phyloP scores from a whole-genome alignment of 2,113 vertebrate genomes.

The Phoxinus phoxinus region DNA sequence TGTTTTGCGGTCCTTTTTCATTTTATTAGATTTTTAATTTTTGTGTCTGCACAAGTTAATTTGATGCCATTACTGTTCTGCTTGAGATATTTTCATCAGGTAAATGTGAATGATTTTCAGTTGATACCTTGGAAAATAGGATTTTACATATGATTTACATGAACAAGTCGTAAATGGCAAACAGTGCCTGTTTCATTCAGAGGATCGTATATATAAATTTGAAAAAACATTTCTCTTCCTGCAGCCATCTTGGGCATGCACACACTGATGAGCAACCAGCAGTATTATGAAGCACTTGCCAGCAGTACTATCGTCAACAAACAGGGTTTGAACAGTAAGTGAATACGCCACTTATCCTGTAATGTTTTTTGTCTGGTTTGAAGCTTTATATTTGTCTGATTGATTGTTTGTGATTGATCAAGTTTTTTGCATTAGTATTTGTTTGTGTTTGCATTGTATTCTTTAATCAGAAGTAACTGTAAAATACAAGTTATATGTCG shows the following conservation, averaged over 20 bases:
- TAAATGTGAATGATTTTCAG: neutral
- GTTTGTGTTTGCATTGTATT: no score
- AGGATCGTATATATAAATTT: neutral
- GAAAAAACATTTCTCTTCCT: constrained; percentile 45
- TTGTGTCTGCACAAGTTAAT: neutral
- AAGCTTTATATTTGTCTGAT: neutral
- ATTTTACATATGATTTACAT: neutral
- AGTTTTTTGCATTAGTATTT: neutral
- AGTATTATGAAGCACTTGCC: constrained; percentile 96
- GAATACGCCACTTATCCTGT: neutral
- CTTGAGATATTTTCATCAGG: neutral
- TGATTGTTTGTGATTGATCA: neutral
- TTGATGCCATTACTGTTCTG: neutral
- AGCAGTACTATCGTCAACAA: constrained; percentile 98
- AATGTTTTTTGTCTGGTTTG: neutral
- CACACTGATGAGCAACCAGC: constrained; percentile 98
- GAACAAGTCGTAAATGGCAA: neutral
- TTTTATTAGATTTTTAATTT: neutral
- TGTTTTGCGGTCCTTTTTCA: constrained; percentile 20
- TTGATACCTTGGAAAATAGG: neutral
- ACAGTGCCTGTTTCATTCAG: no score
- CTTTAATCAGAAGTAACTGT: no score
- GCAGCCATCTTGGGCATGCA: constrained; percentile 98
- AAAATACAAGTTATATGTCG: no score
- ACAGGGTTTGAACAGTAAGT: constrained; percentile 98